These are phyloP conservation scores for Chinchilla lanigera DNA, from an alignment of 2,113 vertebrate species.

Conservation along the genomic window DNA sequence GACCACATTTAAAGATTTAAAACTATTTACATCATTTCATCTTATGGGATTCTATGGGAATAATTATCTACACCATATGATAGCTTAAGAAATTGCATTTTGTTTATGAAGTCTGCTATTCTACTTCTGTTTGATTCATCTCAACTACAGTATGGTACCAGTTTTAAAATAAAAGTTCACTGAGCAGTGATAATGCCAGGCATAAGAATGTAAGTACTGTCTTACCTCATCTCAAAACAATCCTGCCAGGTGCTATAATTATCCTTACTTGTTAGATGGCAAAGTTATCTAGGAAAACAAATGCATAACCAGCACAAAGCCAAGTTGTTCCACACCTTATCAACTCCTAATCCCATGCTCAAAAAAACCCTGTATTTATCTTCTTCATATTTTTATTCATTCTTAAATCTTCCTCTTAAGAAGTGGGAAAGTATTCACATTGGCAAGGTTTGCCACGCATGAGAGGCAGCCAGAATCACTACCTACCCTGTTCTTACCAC, in stretches of 20 bases:
- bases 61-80: constrained; percentile 5
- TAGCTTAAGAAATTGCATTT: constrained; percentile 37
- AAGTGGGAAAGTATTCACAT: background rate
- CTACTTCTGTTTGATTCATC: constrained; percentile 27
- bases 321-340: background rate
- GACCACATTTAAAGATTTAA: background rate
- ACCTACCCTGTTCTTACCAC: background rate
- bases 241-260: background rate
- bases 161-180: background rate
- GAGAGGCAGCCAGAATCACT: background rate
- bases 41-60: background rate
- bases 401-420: constrained; percentile 34
- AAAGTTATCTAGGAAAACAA: background rate
- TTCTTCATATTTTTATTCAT: constrained; percentile 20
- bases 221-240: background rate
- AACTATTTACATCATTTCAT: constrained; percentile 22
- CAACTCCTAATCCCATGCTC: background rate
- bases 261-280: background rate
- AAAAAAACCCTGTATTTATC: background rate
- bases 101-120: constrained; percentile 15
- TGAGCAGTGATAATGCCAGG: background rate
- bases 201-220: background rate
- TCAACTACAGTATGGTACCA: background rate
- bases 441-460: background rate
- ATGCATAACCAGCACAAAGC: background rate